phyloP scores from a whole-genome alignment of 2,888 invertebrate genomes.

The Bimastos eiseni region DNA sequence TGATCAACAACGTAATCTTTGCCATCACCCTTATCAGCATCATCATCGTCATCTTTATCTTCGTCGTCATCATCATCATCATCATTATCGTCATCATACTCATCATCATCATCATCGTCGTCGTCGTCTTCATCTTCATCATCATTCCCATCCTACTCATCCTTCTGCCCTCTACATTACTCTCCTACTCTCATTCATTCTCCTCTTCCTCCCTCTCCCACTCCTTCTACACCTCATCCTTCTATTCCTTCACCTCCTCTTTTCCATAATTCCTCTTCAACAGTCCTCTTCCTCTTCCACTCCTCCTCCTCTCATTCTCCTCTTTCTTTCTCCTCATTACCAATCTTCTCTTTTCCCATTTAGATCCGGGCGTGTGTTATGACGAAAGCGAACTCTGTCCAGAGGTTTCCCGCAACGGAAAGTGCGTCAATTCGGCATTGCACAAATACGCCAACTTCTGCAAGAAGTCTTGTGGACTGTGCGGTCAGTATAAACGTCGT shows the following conservation, averaged over 20 bases:
- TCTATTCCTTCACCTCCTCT: background rate
- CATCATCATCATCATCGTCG: too few species aligned
- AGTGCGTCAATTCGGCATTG: slow-evolving; percentile 34
- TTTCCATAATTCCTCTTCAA: background rate
- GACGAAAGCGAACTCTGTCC: slow-evolving; percentile 41
- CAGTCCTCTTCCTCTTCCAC: background rate
- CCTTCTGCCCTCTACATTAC: background rate
- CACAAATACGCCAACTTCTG: slow-evolving; percentile 41
- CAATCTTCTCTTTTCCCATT: background rate
- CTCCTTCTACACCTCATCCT: slow-evolving; percentile 1
- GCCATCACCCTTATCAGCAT: background rate
- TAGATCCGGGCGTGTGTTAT: slow-evolving; percentile 40
- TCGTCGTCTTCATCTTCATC: too few species aligned
- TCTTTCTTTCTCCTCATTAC: too few species aligned
- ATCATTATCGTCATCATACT: background rate
- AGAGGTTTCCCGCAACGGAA: slow-evolving; percentile 35
- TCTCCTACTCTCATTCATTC: background rate
- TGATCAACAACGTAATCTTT: background rate
- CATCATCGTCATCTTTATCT: background rate
- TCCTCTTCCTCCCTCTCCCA: background rate
- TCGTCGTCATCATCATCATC: background rate
- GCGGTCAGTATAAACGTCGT: slow-evolving; percentile 33
- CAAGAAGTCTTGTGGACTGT: slow-evolving; percentile 41
- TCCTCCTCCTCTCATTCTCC: background rate
- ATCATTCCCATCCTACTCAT: background rate